Conservation (phyloP, 2,888 invertebrate genomes). For the Zaprionus lineosus region DNA sequence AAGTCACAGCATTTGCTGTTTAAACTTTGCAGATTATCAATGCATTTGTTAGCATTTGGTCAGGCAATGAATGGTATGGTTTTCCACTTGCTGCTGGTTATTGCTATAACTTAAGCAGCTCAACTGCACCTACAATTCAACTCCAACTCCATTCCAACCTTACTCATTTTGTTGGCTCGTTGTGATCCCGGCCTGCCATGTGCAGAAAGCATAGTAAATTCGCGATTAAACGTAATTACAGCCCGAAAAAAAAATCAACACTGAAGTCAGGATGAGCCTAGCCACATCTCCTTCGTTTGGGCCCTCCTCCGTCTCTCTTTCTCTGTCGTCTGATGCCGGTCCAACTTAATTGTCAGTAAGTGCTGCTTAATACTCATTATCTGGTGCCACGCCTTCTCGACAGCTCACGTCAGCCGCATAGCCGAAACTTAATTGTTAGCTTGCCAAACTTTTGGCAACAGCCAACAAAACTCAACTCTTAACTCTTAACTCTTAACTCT, state of each 20-base stretch:
- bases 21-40: conserved; percentile 48
- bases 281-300: no score
- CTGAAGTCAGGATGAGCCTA: conserved; percentile 34
- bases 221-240: conserved; percentile 74
- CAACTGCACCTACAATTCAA: background rate
- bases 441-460: conserved; percentile 71
- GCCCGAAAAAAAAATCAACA: conserved; percentile 75
- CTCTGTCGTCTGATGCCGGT: conserved; percentile 6
- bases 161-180: background rate
- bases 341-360: conserved; percentile 78
- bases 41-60: conserved; percentile 38
- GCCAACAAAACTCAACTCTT: conserved; percentile 46
- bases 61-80: conserved; percentile 27
- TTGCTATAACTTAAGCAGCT: conserved; percentile 62
- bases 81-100: conserved; percentile 59
- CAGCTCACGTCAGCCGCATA: conserved; percentile 63
- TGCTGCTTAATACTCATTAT: conserved; percentile 77
- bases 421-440: conserved; percentile 77
- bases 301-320: background rate
- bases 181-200: conserved; percentile 29
- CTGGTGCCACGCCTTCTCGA: conserved; percentile 46
- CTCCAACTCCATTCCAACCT: background rate
- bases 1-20: conserved; percentile 15
- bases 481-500: conserved; percentile 3
- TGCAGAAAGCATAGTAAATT: conserved; percentile 58